Conservation (phyloP, 35 echinoderm and acorn worm species). For the Lytechinus pictus region DNA sequence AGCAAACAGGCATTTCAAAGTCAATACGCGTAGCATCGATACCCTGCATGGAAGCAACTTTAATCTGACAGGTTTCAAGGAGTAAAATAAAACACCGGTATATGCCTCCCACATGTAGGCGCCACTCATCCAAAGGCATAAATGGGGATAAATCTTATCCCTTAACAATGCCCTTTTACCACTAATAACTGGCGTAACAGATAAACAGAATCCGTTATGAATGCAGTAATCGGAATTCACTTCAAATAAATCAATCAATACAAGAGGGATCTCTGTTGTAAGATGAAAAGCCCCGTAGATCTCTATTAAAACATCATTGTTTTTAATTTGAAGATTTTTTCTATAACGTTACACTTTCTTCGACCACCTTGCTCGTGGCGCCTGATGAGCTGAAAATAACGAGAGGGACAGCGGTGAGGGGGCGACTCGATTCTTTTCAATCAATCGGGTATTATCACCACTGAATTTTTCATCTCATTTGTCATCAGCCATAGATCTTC, state of each 20-base stretch:
- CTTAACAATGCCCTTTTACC: neutral
- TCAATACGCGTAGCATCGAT: neutral
- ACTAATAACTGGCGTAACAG: neutral
- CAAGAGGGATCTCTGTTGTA: neutral
- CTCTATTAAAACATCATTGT: neutral
- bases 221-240: neutral
- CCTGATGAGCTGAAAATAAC: neutral
- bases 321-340: neutral
- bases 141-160: constrained; percentile 2
- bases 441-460: too few species aligned
- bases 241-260: constrained; percentile 14
- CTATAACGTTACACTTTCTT: neutral
- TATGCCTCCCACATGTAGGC: neutral
- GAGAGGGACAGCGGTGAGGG: neutral
- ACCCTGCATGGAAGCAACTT: neutral
- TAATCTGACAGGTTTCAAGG: neutral
- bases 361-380: neutral
- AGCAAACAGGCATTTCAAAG: neutral
- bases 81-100: neutral
- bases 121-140: neutral
- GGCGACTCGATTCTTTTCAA: neutral
- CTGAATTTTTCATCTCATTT: too few species aligned
- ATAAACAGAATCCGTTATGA: constrained; percentile 4
- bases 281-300: neutral
- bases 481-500: neutral